These are phyloP conservation scores for Mugil cephalus DNA, from an alignment of 2,113 vertebrate genomes.

Conservation along the genomic window DNA sequence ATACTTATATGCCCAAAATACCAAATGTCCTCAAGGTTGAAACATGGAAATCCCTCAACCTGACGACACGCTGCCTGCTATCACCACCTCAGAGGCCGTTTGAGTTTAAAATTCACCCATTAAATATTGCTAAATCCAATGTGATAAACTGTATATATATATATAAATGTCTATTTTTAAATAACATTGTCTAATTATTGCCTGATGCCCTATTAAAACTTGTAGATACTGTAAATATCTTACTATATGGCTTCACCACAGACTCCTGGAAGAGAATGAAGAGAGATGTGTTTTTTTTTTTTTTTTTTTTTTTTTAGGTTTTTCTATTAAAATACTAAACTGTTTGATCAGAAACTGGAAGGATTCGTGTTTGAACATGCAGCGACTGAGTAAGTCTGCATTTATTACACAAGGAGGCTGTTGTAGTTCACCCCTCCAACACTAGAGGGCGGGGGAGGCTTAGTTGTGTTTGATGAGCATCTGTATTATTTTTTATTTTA, in stretches of 20 bases:
- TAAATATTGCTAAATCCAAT: neutral
- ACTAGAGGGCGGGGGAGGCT: conserved; percentile 58
- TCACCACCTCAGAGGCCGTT: neutral
- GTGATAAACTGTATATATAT: no score
- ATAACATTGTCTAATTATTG: no score
- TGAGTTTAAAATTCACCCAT: neutral
- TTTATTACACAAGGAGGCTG: neutral
- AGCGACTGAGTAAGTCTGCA: neutral
- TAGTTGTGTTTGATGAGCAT: neutral
- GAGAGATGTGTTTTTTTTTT: no score
- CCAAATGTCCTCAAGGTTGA: conserved; percentile 48
- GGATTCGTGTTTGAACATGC: neutral
- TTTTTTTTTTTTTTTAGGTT: no score
- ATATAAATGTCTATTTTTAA: no score
- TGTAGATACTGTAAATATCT: no score
- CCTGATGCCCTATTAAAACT: no score
- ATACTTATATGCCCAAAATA: conserved; percentile 16
- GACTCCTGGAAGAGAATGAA: no score
- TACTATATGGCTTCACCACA: no score
- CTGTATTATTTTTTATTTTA: no score
- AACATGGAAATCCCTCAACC: neutral
- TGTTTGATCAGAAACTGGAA: neutral
- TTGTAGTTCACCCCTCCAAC: conserved; percentile 6
- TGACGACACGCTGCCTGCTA: conserved; percentile 14
- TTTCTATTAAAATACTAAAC: no score